These are phyloP conservation scores for Mamestra configurata DNA, from an alignment of 1,140 invertebrate genomes.

Conservation along the genomic window DNA sequence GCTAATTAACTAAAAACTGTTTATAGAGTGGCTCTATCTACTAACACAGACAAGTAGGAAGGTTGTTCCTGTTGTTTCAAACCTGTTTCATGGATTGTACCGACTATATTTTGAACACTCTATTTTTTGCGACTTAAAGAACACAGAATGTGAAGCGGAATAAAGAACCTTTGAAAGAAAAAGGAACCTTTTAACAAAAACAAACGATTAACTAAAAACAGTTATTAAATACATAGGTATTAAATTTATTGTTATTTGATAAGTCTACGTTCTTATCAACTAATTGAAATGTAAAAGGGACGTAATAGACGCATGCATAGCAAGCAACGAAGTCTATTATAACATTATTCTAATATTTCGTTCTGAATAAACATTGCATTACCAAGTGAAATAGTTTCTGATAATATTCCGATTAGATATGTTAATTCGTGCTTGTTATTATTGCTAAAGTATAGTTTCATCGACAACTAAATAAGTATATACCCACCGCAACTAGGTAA, in stretches of 20 bases:
- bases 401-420: not conserved
- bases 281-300: not conserved
- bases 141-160: not conserved
- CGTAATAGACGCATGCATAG: not conserved
- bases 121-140: not conserved
- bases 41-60: not conserved
- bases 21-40: constrained; percentile 8
- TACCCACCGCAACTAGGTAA: not conserved
- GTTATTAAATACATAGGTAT: not conserved
- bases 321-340: not conserved
- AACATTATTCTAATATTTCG: constrained; percentile 5
- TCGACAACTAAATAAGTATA: not conserved
- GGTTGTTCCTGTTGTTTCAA: not conserved
- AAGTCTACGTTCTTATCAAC: not conserved
- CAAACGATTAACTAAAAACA: not conserved
- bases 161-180: not conserved
- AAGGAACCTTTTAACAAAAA: not conserved
- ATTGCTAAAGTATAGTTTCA: constrained; percentile 11
- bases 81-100: constrained; percentile 26
- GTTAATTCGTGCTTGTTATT: not conserved
- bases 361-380: not conserved
- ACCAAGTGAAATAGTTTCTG: constrained; percentile 14
- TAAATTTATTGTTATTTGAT: not conserved
- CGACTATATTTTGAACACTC: not conserved
- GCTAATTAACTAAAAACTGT: constrained; percentile 37